Evolutionary conservation across 2,113 vertebrate genomes (phyloP).

Genomic region (Etheostoma cragini): DNA sequence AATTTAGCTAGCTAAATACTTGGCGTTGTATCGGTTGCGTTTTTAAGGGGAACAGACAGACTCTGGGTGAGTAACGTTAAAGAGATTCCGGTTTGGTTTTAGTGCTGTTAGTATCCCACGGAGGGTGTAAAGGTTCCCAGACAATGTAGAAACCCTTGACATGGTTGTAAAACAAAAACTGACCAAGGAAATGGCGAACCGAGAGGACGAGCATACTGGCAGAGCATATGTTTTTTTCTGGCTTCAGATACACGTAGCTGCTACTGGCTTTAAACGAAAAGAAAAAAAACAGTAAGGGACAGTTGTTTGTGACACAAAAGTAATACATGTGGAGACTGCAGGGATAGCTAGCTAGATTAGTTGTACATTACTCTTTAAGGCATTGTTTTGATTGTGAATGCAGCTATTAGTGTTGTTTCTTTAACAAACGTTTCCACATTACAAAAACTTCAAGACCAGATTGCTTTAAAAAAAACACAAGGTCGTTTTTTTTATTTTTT

Average conservation of each 20-base stretch:
- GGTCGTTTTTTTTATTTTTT: not conserved
- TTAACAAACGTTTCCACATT: not conserved
- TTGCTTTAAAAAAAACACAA: not conserved
- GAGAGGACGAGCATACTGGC: not conserved
- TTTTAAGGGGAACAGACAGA: not conserved
- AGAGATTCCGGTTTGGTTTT: not conserved
- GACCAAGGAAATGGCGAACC: not conserved
- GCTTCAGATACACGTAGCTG: not conserved
- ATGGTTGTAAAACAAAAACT: not conserved
- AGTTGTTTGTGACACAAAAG: not conserved
- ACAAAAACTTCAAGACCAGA: not conserved
- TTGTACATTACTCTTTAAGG: not conserved
- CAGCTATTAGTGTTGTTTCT: not conserved
- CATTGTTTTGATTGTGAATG: not conserved
- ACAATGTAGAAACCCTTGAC: not conserved
- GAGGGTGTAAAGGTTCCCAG: not conserved
- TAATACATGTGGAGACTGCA: not conserved
- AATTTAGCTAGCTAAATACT: not conserved
- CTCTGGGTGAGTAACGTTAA: conserved; percentile 51
- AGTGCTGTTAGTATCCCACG: too few species aligned
- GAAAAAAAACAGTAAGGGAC: not conserved
- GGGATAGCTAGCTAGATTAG: not conserved
- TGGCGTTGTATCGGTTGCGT: too few species aligned
- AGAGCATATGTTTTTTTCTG: not conserved
- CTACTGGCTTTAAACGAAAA: not conserved